Base-by-base conservation (phyloP, 2,888 invertebrate genomes). In the Theretra japonica region DNA sequence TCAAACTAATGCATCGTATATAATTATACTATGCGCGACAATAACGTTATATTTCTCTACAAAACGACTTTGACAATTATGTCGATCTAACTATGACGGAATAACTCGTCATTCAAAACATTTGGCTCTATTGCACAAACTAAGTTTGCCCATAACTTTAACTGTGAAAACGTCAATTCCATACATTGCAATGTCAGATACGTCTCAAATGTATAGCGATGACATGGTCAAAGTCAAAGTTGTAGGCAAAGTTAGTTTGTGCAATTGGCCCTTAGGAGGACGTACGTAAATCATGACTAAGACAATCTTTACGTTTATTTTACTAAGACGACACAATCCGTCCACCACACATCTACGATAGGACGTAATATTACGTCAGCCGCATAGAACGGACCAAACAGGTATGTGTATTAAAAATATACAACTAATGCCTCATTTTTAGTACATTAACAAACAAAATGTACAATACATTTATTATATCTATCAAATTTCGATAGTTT, bases 1-100 rank as follows among this genome's bases (percentile, higher is more conserved):
- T 7, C 4, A 41, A 65, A 65, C 15, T 23, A 65, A 48, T 23
- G 17, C 48, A 15, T 41, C 21, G 65, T 65, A 48, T 17, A 41
- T 33, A 30, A 19, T 19, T 62, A 62, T 62, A 21, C 62, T 62
- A 65, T 65, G 21, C 48, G 23, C 23, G 53, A 53, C n/a, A 4
- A 19, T 33, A 65, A 65, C 62, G 48, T 41, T 25, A 62, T 65
- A 50, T 48, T 65, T 65, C 25, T 48, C 48, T 65, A 65, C 65
- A 17, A 65, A 23, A 65, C 23, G 21, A 62, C 33, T 17, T 65
- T 65, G 17, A 60, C 17, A 48, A 48, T 65, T 48, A 65, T 65
- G 15, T 65, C 48, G 21, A 62, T 62, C 33, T 41, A 41, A 21
- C 17, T 41, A 62, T 23, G 41, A 65, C 41, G 23, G 33, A 48